Evolutionary conservation across 2,888 invertebrate genomes (phyloP), one percentile per base, ranked within the genome.

Genomic region (Cacoxenus indagator): DNA sequence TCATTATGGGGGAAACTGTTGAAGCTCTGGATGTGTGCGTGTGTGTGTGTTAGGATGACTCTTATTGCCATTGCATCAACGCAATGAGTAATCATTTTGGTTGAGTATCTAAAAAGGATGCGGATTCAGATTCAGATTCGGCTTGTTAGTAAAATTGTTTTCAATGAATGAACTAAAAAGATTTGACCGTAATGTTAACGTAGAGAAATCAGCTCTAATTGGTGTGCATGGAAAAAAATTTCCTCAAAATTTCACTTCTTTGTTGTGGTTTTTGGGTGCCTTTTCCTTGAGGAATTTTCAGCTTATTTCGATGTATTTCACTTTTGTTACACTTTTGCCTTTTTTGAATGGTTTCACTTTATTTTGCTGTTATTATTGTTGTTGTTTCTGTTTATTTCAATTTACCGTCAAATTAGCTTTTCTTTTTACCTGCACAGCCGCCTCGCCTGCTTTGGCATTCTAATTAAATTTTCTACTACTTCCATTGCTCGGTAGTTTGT

Each of bases 381-480:
- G 61, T 29, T 43, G 43, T 24, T 62, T 19, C 43, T 29, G 61
- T 45, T 62, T 62, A n/a, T 62, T 43, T 24, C 61, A 62, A 62
- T 62, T 62, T 45, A 19, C 61, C 43, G 43, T 43, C 22, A 62
- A 61, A 61, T 61, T 61, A 61, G 29, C 17, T 37, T 61, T 61
- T 37, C 59, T 31, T 61, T 61, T 29, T 62, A 43, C 43, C 45
- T 62, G 29, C 37, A 43, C 24, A 8, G 43, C n/a, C 11, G 24
- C 61, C 22, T 43, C 61, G 14, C 57, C 14, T 37, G 37, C 37
- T 19, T 51, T 19, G 45, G 45, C 24, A 62, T 62, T 62, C 61
- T 62, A 62, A 62, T 62, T 62, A 62, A 62, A 62, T 62, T 62
- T 62, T 43, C 61, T 62, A 26, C 27, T 37, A 37, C 37, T 37